Conservation (phyloP, 2,113 vertebrate species). For the Thamnophis sirtalis region DNA sequence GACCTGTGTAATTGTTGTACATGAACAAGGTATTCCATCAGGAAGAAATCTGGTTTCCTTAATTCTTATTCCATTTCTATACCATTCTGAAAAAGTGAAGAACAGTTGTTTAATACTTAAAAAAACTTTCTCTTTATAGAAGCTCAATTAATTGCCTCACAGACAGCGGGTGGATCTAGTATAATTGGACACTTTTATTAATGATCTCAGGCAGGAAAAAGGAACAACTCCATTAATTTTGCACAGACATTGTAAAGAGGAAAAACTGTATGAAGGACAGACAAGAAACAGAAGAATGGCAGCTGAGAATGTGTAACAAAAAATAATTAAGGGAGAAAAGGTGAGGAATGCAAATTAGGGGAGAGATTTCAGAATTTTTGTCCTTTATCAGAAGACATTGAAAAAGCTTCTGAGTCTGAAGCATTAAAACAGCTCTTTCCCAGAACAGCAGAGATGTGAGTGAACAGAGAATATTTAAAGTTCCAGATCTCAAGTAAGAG, state of each 20-base stretch:
- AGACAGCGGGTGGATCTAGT: background rate
- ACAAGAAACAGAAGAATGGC: background rate
- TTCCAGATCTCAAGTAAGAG: no score
- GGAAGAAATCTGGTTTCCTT: background rate
- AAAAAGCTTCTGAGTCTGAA: background rate
- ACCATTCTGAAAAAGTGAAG: background rate
- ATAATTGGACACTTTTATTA: background rate
- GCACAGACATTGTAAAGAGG: background rate
- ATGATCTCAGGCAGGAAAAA: background rate
- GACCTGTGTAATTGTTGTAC: no score
- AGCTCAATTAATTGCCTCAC: background rate
- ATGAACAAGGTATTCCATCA: background rate
- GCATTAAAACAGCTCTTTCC: background rate
- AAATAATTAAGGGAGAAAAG: background rate
- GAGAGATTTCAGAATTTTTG: background rate
- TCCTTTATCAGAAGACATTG: background rate
- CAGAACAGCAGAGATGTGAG: no score
- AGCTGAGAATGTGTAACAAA: background rate
- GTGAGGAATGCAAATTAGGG: background rate
- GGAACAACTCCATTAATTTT: conserved; percentile 6
- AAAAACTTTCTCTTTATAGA: background rate
- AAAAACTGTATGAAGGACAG: background rate
- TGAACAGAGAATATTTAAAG: no score
- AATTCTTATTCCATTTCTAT: background rate
- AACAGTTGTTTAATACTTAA: background rate